Percentiles rank a stretch among this genome's conserved stretches.
Evolutionary conservation across 2,113 vertebrate species (phyloP).

Genomic region (Tenrec ecaudatus): DNA sequence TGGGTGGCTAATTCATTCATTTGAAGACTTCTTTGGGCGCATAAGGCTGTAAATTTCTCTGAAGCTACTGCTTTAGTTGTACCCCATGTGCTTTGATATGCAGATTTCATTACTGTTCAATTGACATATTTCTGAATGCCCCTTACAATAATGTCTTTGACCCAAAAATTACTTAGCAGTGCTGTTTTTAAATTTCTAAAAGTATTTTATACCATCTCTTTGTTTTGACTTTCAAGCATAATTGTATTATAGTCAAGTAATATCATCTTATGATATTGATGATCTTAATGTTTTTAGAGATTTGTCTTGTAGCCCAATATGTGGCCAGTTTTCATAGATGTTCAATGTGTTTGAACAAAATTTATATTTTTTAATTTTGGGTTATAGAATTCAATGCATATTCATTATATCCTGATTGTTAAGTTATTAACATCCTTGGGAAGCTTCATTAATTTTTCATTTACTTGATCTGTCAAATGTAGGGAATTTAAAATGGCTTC

Average conservation of each 20-base stretch:
- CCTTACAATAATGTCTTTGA: background rate
- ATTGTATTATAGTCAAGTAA: background rate
- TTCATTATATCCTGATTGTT: background rate
- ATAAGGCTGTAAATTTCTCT: conserved; percentile 5
- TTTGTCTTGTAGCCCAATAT: background rate
- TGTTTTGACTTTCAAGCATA: conserved; percentile 18
- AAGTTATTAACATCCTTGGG: background rate
- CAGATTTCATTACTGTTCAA: conserved; percentile 36
- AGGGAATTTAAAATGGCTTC: background rate
- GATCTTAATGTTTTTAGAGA: background rate
- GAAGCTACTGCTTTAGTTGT: background rate
- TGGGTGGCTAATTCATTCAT: conserved; percentile 60
- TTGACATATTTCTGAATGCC: background rate
- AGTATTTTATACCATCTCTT: conserved; percentile 12
- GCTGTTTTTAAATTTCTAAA: conserved; percentile 41
- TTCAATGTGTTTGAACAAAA: background rate
- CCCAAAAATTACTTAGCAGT: background rate
- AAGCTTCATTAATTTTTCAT: background rate
- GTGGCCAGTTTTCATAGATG: conserved; percentile 43
- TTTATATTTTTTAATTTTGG: conserved; percentile 27
- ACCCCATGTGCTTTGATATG: background rate
- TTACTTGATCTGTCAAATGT: conserved; percentile 23
- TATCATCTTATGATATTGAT: background rate
- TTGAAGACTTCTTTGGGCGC: background rate
- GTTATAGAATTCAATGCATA: background rate